A percentile compares a stretch with the other conserved stretches of the same genome.
Evolutionary conservation across 2,888 invertebrate species (phyloP).

Genomic region (Macaria notata): DNA sequence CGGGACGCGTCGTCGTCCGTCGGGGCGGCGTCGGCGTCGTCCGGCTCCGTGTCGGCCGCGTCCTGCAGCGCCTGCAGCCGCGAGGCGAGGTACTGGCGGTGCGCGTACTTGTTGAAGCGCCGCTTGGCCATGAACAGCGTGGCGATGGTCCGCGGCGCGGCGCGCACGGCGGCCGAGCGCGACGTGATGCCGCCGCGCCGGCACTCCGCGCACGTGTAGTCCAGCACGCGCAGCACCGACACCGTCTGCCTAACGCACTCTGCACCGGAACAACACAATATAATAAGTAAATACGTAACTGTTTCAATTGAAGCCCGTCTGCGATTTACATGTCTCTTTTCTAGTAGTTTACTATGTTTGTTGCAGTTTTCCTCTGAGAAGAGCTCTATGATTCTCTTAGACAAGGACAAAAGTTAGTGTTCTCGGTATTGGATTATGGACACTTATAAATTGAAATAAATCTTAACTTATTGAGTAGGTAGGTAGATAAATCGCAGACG

Average conservation of each 20-base stretch:
- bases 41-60: slow-evolving; percentile 28
- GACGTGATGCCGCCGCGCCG: slow-evolving; percentile 78
- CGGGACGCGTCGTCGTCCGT: slow-evolving; percentile 22
- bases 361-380: no score
- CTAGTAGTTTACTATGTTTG: no score
- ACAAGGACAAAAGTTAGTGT: no score
- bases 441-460: no score
- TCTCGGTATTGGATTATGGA: no score
- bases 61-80: slow-evolving; percentile 37
- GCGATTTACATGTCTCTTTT: neutral
- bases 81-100: slow-evolving; percentile 70
- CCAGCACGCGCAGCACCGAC: slow-evolving; percentile 66
- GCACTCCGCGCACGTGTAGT: slow-evolving; percentile 78
- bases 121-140: slow-evolving; percentile 80
- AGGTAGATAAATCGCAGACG: slow-evolving; percentile 29
- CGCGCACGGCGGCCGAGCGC: slow-evolving; percentile 73
- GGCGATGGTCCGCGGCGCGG: slow-evolving; percentile 77
- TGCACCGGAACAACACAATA: no score
- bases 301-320: slow-evolving; percentile 1
- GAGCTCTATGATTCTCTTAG: no score
- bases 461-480: no score
- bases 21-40: slow-evolving; percentile 7
- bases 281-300: no score
- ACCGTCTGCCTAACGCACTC: slow-evolving; percentile 77
- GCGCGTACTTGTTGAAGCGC: slow-evolving; percentile 80